These are phyloP conservation scores for Haliclona indistincta DNA, from an alignment of 37 sponge, comb jelly and placozoan species.

Conservation along the genomic window DNA sequence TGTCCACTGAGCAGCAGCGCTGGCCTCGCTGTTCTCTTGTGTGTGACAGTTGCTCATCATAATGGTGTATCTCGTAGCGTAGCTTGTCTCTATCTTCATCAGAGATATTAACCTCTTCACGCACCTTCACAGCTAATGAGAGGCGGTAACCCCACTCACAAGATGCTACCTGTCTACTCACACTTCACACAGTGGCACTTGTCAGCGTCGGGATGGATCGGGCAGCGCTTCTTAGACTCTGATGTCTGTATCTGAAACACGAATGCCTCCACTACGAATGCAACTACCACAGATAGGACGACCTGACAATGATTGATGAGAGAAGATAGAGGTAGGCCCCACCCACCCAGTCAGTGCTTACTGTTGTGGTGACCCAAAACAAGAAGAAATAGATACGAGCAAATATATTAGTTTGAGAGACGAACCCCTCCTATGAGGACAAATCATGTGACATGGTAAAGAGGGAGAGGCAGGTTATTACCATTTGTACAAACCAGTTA, in stretches of 20 bases:
- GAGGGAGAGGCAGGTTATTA: slow-evolving; percentile 8
- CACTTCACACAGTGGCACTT: not conserved
- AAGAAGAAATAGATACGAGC: not conserved
- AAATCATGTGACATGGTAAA: not conserved
- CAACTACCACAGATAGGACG: not conserved
- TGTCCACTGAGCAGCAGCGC: too few relatives aligned
- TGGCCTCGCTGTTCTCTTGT: too few relatives aligned
- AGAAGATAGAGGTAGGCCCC: not conserved
- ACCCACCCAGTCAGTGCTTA: not conserved
- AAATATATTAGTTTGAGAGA: not conserved
- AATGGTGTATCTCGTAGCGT: too few relatives aligned
- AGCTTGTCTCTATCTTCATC: too few relatives aligned
- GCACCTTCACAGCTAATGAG: too few relatives aligned
- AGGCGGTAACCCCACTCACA: too few relatives aligned
- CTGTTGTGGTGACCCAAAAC: slow-evolving; percentile 1
- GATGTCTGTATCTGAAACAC: slow-evolving; percentile 23
- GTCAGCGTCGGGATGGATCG: not conserved
- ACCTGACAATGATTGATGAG: not conserved
- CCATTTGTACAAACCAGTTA: slow-evolving; percentile 90
- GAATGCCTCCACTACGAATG: slow-evolving; percentile 8
- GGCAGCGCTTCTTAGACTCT: slow-evolving; percentile 3
- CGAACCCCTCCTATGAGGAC: slow-evolving; percentile 1
- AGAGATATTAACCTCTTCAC: too few relatives aligned
- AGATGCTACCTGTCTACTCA: too few relatives aligned
- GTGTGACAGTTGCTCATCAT: too few relatives aligned